Evolutionary conservation across 2,888 invertebrate species (phyloP).

Genomic region (Poecilobothrus nobilitatus): DNA sequence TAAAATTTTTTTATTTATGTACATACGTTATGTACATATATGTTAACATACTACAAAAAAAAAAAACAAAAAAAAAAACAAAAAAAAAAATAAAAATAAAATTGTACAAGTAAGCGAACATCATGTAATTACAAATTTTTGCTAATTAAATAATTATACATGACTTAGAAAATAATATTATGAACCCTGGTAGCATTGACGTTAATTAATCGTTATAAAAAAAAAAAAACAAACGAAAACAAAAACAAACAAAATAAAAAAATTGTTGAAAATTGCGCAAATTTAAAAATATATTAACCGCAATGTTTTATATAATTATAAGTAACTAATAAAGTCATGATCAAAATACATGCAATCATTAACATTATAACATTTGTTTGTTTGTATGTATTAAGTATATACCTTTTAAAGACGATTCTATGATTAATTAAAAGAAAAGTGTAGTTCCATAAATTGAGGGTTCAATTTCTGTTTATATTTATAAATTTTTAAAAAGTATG

Average conservation of each 20-base stretch:
- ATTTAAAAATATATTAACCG: constrained; percentile 1
- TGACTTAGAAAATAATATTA: neutral
- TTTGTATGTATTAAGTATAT: too few relatives aligned
- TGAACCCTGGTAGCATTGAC: neutral
- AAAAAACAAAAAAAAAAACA: too few relatives aligned
- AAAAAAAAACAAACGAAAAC: neutral
- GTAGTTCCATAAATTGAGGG: too few relatives aligned
- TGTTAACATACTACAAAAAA: too few relatives aligned
- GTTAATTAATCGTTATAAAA: neutral
- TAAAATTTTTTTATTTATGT: too few relatives aligned
- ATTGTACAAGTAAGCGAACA: neutral
- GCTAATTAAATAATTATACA: neutral
- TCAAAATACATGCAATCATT: neutral
- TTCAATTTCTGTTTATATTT: too few relatives aligned
- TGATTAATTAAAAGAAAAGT: too few relatives aligned
- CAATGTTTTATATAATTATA: neutral
- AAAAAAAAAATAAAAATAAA: too few relatives aligned
- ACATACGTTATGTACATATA: too few relatives aligned
- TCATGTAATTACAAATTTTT: neutral
- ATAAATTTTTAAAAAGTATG: too few relatives aligned
- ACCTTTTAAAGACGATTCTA: too few relatives aligned
- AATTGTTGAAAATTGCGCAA: neutral
- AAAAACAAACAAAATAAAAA: neutral
- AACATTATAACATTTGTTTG: too few relatives aligned
- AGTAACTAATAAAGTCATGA: neutral